Evolutionary conservation across 23 tunicate genomes (phyloP).

Genomic region (Halocynthia aurantium): DNA sequence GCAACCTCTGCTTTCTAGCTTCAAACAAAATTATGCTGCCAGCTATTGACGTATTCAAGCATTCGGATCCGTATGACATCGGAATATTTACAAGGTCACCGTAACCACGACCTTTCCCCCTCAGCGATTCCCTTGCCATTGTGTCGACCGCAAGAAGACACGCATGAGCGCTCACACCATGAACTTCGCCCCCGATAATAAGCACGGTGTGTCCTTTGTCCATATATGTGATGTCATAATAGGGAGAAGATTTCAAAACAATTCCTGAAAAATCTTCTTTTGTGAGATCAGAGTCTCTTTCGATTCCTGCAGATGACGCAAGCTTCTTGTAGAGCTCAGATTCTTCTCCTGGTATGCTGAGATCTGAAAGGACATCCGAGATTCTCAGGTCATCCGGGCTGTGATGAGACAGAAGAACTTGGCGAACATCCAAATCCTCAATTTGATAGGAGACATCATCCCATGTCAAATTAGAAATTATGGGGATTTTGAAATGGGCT

Average conservation of each 20-base stretch:
- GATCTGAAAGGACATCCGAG: neutral
- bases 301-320: neutral
- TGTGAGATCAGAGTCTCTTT: neutral
- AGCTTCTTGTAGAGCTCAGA: conserved; percentile 4
- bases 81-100: conserved; percentile 1
- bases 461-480: conserved; percentile 37
- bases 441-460: conserved; percentile 10
- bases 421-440: neutral
- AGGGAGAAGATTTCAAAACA: conserved; percentile 6
- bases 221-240: conserved; percentile 20
- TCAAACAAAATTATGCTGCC: conserved; percentile 11
- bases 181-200: conserved; percentile 14
- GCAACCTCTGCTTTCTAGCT: conserved; percentile 6
- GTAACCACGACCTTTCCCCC: neutral
- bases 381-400: neutral
- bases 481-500: conserved; percentile 71
- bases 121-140: neutral
- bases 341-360: neutral
- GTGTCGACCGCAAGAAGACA: conserved; percentile 8
- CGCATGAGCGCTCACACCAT: conserved; percentile 19
- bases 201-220: conserved; percentile 17
- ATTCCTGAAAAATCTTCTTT: neutral
- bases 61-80: conserved; percentile 19
- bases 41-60: conserved; percentile 16
- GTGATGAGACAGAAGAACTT: conserved; percentile 8